These are phyloP conservation scores for Leptopilina drosophilae DNA, from an alignment of 2,888 invertebrate genomes.

Conservation along the genomic window DNA sequence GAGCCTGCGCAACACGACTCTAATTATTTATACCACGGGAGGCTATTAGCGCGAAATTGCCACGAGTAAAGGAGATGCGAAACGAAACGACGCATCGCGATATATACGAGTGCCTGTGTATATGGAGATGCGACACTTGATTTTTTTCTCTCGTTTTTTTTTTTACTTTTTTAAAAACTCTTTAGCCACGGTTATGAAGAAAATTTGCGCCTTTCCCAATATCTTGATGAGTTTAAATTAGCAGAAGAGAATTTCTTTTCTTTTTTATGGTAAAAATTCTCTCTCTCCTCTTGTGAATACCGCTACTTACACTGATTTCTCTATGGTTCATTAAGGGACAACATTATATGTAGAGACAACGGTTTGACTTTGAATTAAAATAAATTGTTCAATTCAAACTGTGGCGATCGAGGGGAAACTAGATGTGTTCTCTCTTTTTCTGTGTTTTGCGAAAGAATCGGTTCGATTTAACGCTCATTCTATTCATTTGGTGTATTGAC, in stretches of 20 bases:
- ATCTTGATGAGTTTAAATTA: constrained; percentile 22
- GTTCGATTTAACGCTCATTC: background rate
- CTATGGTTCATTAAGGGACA: background rate
- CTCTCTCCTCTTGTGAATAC: background rate
- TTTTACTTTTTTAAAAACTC: background rate
- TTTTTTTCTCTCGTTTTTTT: background rate
- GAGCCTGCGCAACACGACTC: constrained; percentile 35
- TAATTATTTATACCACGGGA: constrained; percentile 41
- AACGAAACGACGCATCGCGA: constrained; percentile 48
- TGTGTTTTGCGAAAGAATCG: background rate
- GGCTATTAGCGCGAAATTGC: constrained; percentile 55
- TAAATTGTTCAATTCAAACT: too few species aligned
- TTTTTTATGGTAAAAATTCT: background rate
- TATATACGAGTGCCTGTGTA: constrained; percentile 43
- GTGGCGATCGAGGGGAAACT: too few species aligned
- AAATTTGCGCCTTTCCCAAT: constrained; percentile 15
- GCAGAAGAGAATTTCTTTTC: background rate
- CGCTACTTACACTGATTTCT: background rate
- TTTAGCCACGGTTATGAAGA: constrained; percentile 9
- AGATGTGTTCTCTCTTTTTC: too few species aligned
- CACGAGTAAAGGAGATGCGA: constrained; percentile 54
- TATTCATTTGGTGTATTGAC: background rate
- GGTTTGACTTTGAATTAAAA: too few species aligned
- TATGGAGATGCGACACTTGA: constrained; percentile 23
- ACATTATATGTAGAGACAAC: too few species aligned